A percentile compares a stretch with the other conserved stretches of the same genome.
Evolutionary conservation across 2,888 invertebrate genomes (phyloP).

Genomic region (Napeogenes inachia): DNA sequence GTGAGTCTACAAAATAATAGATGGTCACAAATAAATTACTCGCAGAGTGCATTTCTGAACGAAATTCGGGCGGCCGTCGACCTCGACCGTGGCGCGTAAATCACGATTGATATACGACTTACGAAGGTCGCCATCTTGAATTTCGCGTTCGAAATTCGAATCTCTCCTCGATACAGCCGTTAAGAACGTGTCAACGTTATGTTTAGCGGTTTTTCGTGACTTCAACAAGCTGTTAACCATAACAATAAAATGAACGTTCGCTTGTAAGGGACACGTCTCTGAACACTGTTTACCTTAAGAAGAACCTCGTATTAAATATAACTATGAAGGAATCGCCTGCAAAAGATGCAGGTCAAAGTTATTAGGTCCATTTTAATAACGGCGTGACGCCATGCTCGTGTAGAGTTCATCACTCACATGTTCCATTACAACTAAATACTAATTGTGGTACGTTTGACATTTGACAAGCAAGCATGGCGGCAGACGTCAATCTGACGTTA

Average conservation of each 20-base stretch:
- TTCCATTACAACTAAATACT: conserved; percentile 8
- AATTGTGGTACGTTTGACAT: background rate
- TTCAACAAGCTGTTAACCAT: conserved; percentile 34
- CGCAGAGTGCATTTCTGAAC: conserved; percentile 74
- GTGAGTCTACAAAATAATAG: conserved; percentile 77
- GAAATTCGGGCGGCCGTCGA: conserved; percentile 75
- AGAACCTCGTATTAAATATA: too few relatives aligned
- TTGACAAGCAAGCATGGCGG: background rate
- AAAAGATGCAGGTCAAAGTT: background rate
- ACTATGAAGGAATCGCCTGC: too few relatives aligned
- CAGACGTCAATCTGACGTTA: conserved; percentile 44
- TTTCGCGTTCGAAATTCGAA: conserved; percentile 72
- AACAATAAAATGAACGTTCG: conserved; percentile 36
- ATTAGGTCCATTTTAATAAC: background rate
- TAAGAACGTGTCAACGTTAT: conserved; percentile 47
- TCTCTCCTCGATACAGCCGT: conserved; percentile 61
- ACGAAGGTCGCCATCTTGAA: conserved; percentile 76
- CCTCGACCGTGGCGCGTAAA: conserved; percentile 73
- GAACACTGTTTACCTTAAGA: conserved; percentile 1
- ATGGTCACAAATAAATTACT: conserved; percentile 77
- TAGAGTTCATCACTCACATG: background rate
- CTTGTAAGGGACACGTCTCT: conserved; percentile 29
- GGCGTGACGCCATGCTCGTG: background rate
- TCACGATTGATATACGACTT: conserved; percentile 72
- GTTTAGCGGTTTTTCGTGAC: conserved; percentile 36